Evolutionary conservation across 2,888 invertebrate genomes (phyloP).

Genomic region (Phortica magna): DNA sequence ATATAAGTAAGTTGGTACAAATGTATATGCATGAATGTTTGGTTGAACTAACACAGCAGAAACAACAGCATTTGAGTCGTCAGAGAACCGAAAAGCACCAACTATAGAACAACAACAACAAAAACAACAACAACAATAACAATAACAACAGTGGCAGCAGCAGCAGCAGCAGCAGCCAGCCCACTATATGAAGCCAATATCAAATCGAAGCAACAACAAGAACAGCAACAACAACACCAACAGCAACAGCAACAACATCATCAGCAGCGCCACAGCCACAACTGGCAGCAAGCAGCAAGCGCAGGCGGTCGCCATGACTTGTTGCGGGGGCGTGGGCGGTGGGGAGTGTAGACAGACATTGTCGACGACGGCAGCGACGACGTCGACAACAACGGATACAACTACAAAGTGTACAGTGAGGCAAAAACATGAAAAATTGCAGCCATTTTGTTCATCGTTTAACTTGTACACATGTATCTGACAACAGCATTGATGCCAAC

Average conservation of each 20-base stretch:
- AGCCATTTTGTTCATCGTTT: too few relatives aligned
- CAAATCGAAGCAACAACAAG: slow-evolving; percentile 35
- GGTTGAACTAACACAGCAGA: background rate
- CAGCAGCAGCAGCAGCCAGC: slow-evolving; percentile 7
- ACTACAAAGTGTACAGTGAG: too few relatives aligned
- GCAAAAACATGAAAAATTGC: too few relatives aligned
- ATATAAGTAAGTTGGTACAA: too few relatives aligned
- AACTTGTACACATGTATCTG: too few relatives aligned
- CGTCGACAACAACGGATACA: too few relatives aligned
- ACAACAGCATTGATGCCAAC: too few relatives aligned
- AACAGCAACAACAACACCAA: slow-evolving; percentile 33
- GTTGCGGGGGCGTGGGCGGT: too few relatives aligned
- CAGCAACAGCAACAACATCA: slow-evolving; percentile 39
- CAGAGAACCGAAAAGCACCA: slow-evolving; percentile 1
- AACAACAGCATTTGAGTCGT: slow-evolving; percentile 21
- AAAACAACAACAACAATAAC: too few relatives aligned
- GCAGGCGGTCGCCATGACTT: too few relatives aligned
- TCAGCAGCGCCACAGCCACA: slow-evolving; percentile 7
- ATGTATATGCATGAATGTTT: background rate
- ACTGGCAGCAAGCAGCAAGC: background rate
- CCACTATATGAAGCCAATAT: slow-evolving; percentile 14
- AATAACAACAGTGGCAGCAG: background rate
- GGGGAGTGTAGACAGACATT: background rate
- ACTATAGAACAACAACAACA: too few relatives aligned
- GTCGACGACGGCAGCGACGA: too few relatives aligned